These are phyloP conservation scores for Hyalella azteca DNA, from an alignment of 2,888 invertebrate genomes.

Conservation along the genomic window DNA sequence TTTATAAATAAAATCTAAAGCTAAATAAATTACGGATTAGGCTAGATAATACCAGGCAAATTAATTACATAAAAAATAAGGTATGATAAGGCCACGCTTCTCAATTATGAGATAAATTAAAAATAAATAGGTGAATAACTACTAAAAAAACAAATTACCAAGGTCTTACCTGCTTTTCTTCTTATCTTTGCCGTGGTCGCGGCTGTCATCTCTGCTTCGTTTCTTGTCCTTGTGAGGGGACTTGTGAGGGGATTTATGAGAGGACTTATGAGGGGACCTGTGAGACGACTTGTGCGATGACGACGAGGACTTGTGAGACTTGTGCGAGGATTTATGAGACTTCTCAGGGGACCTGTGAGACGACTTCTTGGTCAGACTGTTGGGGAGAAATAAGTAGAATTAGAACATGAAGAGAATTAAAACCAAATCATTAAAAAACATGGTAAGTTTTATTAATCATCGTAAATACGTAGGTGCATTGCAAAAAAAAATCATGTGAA, in stretches of 20 bases:
- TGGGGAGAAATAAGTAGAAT: background rate
- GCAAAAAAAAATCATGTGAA: too few species aligned
- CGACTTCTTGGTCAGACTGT: background rate
- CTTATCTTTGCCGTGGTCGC: slow-evolving; percentile 43
- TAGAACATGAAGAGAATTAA: background rate
- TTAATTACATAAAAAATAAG: too few species aligned
- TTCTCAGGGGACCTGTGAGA: background rate
- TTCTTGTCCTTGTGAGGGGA: slow-evolving; percentile 49
- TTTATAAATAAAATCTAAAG: too few species aligned
- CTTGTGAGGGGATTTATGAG: slow-evolving; percentile 39
- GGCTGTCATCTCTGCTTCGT: slow-evolving; percentile 42
- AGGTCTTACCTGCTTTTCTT: slow-evolving; percentile 32
- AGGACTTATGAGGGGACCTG: slow-evolving; percentile 43
- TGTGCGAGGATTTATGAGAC: slow-evolving; percentile 5
- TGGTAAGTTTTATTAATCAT: too few species aligned
- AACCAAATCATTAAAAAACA: too few species aligned
- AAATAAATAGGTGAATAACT: too few species aligned
- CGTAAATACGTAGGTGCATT: too few species aligned
- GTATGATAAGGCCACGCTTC: too few species aligned
- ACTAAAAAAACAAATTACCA: too few species aligned
- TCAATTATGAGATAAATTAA: too few species aligned
- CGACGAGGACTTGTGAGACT: slow-evolving; percentile 40
- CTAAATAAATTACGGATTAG: too few species aligned
- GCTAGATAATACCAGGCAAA: too few species aligned
- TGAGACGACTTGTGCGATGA: slow-evolving; percentile 39